A percentile compares a stretch with the other conserved stretches of the same genome.
These are phyloP conservation scores for Pyrrhia umbra DNA, from an alignment of 2,888 invertebrate genomes.

Conservation along the genomic window DNA sequence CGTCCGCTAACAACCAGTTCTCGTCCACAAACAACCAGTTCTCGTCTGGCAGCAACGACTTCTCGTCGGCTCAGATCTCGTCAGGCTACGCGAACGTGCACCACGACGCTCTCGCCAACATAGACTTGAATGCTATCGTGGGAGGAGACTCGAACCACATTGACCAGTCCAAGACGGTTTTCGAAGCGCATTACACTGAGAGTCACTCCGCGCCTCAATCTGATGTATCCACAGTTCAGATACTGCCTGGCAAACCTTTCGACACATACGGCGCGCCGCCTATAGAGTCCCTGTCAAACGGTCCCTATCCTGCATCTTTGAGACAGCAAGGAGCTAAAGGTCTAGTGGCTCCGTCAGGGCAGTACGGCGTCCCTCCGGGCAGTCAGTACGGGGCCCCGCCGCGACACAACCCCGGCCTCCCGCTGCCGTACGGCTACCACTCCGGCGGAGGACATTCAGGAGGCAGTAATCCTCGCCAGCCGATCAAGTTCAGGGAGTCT, in stretches of 20 bases:
- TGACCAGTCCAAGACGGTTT: conserved; percentile 87
- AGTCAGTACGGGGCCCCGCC: conserved; percentile 86
- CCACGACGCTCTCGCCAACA: conserved; percentile 83
- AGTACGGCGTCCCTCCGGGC: conserved; percentile 91
- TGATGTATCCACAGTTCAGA: conserved; percentile 70
- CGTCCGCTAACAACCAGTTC: conserved; percentile 20
- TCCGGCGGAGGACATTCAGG: conserved; percentile 86
- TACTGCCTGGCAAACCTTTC: conserved; percentile 69
- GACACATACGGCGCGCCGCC: conserved; percentile 85
- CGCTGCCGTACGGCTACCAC: conserved; percentile 83
- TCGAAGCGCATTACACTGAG: conserved; percentile 88
- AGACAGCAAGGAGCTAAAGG: conserved; percentile 88
- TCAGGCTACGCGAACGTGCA: conserved; percentile 85
- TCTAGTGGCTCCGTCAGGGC: conserved; percentile 90
- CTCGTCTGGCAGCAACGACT: conserved; percentile 15
- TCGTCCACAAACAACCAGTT: conserved; percentile 50
- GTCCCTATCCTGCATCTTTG: conserved; percentile 77
- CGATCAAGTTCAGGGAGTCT: conserved; percentile 93
- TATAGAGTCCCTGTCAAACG: conserved; percentile 82
- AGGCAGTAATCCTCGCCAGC: conserved; percentile 88
- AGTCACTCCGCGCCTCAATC: conserved; percentile 68
- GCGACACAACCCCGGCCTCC: conserved; percentile 76
- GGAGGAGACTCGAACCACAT: conserved; percentile 87
- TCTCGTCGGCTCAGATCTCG: conserved; percentile 73
- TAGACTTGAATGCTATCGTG: conserved; percentile 83